A percentile compares a stretch with the other conserved stretches of the same genome.
Evolutionary conservation across 2,113 vertebrate species (phyloP).

Genomic region (Sceloporus tristichus): DNA sequence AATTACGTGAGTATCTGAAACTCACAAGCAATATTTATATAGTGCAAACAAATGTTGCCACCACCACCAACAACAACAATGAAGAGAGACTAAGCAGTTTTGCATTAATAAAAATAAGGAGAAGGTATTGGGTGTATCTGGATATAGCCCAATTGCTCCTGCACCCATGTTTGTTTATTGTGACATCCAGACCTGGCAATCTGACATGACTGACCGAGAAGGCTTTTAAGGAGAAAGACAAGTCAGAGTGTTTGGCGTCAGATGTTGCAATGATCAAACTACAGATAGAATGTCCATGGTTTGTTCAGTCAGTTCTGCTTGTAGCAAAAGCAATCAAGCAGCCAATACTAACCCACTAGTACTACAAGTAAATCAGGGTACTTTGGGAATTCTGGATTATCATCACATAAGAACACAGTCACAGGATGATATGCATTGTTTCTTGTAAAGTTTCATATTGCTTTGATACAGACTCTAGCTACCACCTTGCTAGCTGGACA

Average conservation of each 20-base stretch:
- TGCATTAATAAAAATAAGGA: not conserved
- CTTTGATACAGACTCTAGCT: not conserved
- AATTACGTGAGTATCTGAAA: not conserved
- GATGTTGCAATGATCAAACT: not conserved
- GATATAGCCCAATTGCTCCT: not conserved
- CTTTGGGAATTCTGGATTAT: not conserved
- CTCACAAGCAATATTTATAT: not conserved
- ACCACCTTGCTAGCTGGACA: not conserved
- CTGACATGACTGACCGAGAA: not conserved
- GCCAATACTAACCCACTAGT: not conserved
- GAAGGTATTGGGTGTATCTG: not conserved
- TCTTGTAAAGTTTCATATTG: not conserved
- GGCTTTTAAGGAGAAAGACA: not conserved
- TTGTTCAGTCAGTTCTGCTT: not conserved
- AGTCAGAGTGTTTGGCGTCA: not conserved
- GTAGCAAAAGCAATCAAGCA: not conserved
- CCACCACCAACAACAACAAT: not conserved
- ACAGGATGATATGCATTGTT: not conserved
- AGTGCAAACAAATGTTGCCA: not conserved
- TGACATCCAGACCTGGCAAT: not conserved
- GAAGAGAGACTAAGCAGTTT: not conserved
- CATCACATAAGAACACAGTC: not conserved
- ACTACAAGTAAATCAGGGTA: not conserved
- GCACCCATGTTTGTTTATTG: not conserved
- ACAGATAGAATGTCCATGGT: not conserved